Conservation (phyloP, 2,888 invertebrate species). For the Drosophila greeni region DNA sequence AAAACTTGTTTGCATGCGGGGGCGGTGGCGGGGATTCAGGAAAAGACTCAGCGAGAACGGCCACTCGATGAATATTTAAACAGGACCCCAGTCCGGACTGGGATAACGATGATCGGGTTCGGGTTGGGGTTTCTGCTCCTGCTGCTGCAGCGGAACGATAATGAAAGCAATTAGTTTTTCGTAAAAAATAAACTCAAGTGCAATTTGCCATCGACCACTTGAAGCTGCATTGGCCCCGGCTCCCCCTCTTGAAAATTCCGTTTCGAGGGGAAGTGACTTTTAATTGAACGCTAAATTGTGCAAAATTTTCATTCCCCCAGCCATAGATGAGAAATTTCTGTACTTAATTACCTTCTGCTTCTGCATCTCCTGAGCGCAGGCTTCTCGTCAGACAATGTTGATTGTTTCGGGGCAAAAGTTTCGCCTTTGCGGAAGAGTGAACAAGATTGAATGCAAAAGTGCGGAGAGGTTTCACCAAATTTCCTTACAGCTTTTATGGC, state of each 20-base stretch:
- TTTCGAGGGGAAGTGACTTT: constrained; percentile 45
- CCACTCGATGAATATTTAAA: constrained; percentile 66
- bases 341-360: constrained; percentile 49
- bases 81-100: constrained; percentile 27
- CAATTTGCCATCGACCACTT: constrained; percentile 53
- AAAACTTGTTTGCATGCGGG: constrained; percentile 68
- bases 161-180: constrained; percentile 70
- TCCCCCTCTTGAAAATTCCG: background rate
- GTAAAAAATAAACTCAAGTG: constrained; percentile 52
- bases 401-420: constrained; percentile 36
- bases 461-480: constrained; percentile 2
- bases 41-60: constrained; percentile 18
- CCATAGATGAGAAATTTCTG: constrained; percentile 39
- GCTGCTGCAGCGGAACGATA: constrained; percentile 39
- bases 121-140: background rate
- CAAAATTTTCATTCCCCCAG: constrained; percentile 40
- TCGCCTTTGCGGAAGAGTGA: constrained; percentile 1
- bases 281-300: constrained; percentile 67
- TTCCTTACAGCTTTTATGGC: constrained; percentile 2
- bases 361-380: background rate
- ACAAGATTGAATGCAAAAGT: constrained; percentile 24
- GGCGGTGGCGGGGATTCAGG: background rate
- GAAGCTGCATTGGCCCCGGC: constrained; percentile 31
- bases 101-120: constrained; percentile 25
- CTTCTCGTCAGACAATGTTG: constrained; percentile 31